Evolutionary conservation across 2,797 vertebrate species (phyloP), one percentile per base, ranked within the genome.

Genomic region (Sebastes vulpes): DNA sequence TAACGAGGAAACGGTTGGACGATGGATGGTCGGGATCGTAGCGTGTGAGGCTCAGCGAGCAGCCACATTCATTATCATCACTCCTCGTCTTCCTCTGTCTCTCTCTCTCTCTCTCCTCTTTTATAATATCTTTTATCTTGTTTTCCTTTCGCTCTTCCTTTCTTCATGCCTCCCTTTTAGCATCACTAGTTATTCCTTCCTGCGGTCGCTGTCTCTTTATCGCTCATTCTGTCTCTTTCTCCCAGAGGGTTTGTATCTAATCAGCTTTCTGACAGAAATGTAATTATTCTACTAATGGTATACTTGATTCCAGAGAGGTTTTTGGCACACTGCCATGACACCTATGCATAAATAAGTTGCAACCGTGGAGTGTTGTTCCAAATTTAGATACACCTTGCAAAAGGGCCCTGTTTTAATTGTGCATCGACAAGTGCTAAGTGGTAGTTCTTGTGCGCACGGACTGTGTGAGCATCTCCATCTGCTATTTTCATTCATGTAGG

Each of bases 211-310:
- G 59, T 66, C 71, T 80, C 72, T 80, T 68, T 46, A 50, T 74
- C 59, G 46, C 58, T 52, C 57, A 2, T 66, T 79, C 42, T 58
- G 9, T 74, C 29, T 77, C 56, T 50, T 25, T 59, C 46, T 85
- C 77, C 52, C 78, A 1, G 42, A 65, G 65, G 79, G 48, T 60
- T 88, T 88, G 67, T 81, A 87, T 87, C 79, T 83, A 53, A 87
- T 93, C 81, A 82, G 81, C 65, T 74, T 64, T 83, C 73, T 81
- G 74, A 85, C 84, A 83, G 60, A 80, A 88, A 87, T 83, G 23
- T 72, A 83, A 82, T 88, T 80, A 84, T 89, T 83, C 35, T 9
- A 50, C 71, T 84, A 88, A 86, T 82, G 26, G 26, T 76, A 66
- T 74, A 69, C 82, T 80, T 90, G 26, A 84, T 84, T 75, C 52